These are phyloP conservation scores for Muricea muricata DNA, from an alignment of 92 coral and sea anemone genomes.

Conservation along the genomic window DNA sequence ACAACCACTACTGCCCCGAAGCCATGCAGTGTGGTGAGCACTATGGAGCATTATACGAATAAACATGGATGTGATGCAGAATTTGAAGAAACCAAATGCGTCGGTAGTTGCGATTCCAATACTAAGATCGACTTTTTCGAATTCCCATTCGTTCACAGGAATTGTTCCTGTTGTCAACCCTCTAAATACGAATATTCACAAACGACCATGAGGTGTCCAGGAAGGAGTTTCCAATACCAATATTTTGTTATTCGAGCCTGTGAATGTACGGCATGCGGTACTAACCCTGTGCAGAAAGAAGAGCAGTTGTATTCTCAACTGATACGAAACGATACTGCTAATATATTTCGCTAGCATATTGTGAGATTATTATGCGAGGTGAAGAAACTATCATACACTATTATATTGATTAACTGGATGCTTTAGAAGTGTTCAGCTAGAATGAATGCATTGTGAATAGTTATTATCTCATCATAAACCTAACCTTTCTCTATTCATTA, in stretches of 20 bases:
- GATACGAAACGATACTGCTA: neutral
- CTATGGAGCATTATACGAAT: neutral
- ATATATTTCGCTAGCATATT: neutral
- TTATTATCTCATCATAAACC: neutral
- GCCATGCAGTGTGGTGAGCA: slow-evolving; percentile 1
- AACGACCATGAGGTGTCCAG: slow-evolving; percentile 14
- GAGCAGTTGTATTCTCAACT: neutral
- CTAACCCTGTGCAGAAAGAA: neutral
- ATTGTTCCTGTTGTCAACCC: slow-evolving; percentile 40
- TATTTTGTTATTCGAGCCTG: slow-evolving; percentile 35
- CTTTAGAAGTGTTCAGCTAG: neutral
- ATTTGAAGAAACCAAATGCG: neutral
- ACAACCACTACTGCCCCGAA: neutral
- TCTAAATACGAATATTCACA: neutral
- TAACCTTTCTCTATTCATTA: neutral
- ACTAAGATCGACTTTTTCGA: slow-evolving; percentile 1
- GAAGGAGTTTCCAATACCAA: neutral
- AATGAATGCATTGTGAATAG: neutral
- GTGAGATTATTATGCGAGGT: neutral
- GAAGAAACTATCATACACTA: neutral
- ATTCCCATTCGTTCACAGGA: neutral
- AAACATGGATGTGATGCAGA: neutral
- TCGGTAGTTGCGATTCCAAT: slow-evolving; percentile 23
- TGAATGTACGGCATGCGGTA: slow-evolving; percentile 31
- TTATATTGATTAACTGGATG: neutral